Conservation (phyloP, 2,888 invertebrate species). For the Hypsopygia costalis region DNA sequence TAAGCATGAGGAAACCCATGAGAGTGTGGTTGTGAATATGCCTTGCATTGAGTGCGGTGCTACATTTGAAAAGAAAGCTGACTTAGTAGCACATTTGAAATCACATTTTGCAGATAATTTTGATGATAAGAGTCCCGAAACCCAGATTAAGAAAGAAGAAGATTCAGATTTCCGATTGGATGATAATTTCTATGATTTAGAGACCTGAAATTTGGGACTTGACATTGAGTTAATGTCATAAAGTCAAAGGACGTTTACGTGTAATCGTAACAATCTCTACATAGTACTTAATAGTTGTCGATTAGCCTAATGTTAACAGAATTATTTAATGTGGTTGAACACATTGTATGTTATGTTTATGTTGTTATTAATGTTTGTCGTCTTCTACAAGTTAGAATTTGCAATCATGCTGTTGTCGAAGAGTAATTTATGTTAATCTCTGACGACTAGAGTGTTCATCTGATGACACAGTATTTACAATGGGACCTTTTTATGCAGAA, state of each 20-base stretch:
- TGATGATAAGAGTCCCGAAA: constrained; percentile 57
- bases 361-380: too few relatives aligned
- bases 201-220: constrained; percentile 47
- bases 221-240: constrained; percentile 21
- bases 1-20: constrained; percentile 84
- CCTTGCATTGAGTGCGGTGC: constrained; percentile 83
- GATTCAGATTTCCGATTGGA: constrained; percentile 54
- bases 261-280: background rate
- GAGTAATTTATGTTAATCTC: too few relatives aligned
- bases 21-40: constrained; percentile 79
- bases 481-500: too few relatives aligned
- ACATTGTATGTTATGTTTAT: too few relatives aligned
- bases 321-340: background rate
- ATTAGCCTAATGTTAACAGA: background rate
- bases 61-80: constrained; percentile 80
- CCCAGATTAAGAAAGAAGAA: constrained; percentile 61
- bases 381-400: too few relatives aligned
- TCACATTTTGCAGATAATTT: constrained; percentile 76
- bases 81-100: constrained; percentile 80
- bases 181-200: constrained; percentile 66
- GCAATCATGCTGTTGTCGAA: too few relatives aligned
- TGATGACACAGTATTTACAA: too few relatives aligned
- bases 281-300: constrained; percentile 6
- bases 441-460: too few relatives aligned
- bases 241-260: background rate